Percentiles rank a stretch among this genome's conserved stretches.
phyloP scores from a whole-genome alignment of 2,113 vertebrate genomes.

The Serilophus lunatus region DNA sequence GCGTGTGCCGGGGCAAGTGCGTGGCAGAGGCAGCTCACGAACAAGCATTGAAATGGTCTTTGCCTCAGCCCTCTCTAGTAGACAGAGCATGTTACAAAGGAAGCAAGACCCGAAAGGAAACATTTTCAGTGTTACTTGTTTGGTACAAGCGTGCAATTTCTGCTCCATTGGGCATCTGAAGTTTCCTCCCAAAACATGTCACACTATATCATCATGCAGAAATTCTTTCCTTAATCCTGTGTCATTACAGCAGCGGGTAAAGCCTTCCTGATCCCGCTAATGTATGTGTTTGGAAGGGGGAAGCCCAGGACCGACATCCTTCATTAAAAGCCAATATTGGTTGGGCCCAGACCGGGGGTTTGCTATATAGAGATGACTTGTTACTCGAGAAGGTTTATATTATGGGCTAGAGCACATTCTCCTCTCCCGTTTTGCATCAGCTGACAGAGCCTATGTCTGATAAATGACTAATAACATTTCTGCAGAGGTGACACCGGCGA shows the following conservation, averaged over 20 bases:
- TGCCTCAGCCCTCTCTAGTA: neutral
- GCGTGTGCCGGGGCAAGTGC: no score
- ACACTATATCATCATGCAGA: fast-evolving
- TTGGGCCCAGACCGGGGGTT: neutral
- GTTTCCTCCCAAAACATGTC: neutral
- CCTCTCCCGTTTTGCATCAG: neutral
- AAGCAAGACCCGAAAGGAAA: neutral
- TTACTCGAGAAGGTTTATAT: neutral
- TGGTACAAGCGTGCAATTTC: neutral
- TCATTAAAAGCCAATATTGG: neutral
- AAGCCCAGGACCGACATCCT: neutral
- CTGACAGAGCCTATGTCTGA: neutral
- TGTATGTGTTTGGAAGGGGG: fast-evolving
- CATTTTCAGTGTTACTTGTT: neutral
- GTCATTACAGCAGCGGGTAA: neutral
- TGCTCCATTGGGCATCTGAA: neutral
- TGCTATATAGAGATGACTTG: neutral
- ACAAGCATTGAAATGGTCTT: neutral
- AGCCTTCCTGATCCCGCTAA: fast-evolving
- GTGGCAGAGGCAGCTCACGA: neutral
- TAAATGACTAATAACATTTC: neutral
- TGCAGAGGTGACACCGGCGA: neutral
- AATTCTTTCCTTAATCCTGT: neutral
- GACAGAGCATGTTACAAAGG: fast-evolving
- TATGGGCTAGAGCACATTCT: neutral